Conservation (phyloP, 92 coral and sea anemone genomes). For the Micromussa lordhowensis region DNA sequence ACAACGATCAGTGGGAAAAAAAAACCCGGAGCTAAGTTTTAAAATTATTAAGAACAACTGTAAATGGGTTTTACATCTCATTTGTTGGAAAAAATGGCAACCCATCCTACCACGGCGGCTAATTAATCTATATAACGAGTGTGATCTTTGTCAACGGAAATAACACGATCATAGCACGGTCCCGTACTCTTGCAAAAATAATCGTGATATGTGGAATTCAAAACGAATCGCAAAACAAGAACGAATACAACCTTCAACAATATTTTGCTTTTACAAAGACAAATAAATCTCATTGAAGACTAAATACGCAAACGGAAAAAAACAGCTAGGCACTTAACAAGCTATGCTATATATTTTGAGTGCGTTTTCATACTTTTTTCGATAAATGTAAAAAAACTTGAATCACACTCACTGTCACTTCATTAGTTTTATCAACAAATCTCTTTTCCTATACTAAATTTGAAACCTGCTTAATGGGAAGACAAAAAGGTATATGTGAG, state of each 20-base stretch:
- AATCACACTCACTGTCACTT: not conserved
- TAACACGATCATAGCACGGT: too few relatives aligned
- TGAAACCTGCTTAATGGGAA: not conserved
- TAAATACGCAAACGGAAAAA: not conserved
- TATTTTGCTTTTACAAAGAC: not conserved
- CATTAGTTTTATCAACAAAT: conserved; percentile 18
- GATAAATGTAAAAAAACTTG: not conserved
- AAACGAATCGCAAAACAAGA: not conserved
- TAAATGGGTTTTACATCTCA: not conserved
- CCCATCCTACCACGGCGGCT: not conserved
- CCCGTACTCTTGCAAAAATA: not conserved
- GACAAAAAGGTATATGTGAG: not conserved
- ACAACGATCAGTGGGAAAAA: not conserved
- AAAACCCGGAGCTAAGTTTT: not conserved
- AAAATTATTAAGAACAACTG: conserved; percentile 23
- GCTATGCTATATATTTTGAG: not conserved
- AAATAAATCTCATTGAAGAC: not conserved
- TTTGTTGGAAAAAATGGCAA: conserved; percentile 16
- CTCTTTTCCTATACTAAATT: not conserved
- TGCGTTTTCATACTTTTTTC: not conserved
- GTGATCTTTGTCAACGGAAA: too few relatives aligned
- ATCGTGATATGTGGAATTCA: not conserved
- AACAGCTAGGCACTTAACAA: not conserved
- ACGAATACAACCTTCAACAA: not conserved
- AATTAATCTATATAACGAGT: not conserved